Base-by-base conservation (phyloP, 1,140 invertebrate genomes). In the Macrobrachium rosenbergii region DNA sequence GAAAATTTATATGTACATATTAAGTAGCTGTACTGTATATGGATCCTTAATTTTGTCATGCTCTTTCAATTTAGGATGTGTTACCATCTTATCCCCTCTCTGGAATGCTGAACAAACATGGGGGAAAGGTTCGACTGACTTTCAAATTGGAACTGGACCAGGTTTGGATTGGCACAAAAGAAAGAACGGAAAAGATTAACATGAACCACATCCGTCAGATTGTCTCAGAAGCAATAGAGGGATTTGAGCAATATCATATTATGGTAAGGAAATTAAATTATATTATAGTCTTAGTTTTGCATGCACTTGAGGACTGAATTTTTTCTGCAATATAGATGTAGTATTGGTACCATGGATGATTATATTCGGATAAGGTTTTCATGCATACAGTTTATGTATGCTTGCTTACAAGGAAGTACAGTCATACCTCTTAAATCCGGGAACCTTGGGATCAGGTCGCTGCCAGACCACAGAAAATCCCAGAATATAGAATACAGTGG, bases 141-240 rank as follows among this genome's bases (percentile, higher is more conserved):
- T 98, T 98, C 91, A 98, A 98, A 94, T 93, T 98, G 90, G 97
- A 98, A 92, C 93, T 95, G 85, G 97, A 98, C 92, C 96, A 98
- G 92, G 92, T 98, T 11, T 98, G 97, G 97, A 95, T 98, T 79
- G 97, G 97, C 67, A 98, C 97, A 21, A 98, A 98, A 93, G 97
- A 98, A 93, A 93, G 97, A 90, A 98, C 97, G 89, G 96, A 98
- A 90, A 98, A 98, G 93, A 94, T 98, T 91, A 94, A 95, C 87
- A 97, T 98, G 96, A 96, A 95, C 90, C 96, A 96, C 45, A 98
- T 98, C 89, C 97, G 97, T 93, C 95, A 95, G 92, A 94, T 97
- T 89, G 93, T 95, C 19, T 95, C 93, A 91, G 97, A 98, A 93
- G 94, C 96, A 21, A 97, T 98, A 90, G 95, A 96, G 92, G 97